A percentile compares a stretch with the other conserved stretches of the same genome.
Evolutionary conservation across 2,888 invertebrate genomes (phyloP).

Genomic region (Drosophila conformis): DNA sequence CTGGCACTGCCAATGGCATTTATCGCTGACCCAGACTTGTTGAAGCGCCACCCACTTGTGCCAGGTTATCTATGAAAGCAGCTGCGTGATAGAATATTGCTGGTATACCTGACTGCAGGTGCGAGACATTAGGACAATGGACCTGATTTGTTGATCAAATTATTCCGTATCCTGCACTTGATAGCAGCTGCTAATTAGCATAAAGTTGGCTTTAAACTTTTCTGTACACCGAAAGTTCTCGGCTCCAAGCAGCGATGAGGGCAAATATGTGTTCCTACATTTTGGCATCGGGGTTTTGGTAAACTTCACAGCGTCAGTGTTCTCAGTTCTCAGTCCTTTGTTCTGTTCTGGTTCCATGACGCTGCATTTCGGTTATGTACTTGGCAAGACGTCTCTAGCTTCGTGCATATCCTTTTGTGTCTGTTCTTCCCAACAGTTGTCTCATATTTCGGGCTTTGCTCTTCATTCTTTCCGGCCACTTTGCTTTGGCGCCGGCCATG

Average conservation of each 20-base stretch:
- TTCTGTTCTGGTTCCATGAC: conserved; percentile 43
- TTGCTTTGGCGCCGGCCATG: conserved; percentile 63
- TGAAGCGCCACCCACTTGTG: conserved; percentile 9
- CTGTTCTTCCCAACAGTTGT: conserved; percentile 3
- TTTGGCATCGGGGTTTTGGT: conserved; percentile 29
- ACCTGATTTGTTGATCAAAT: conserved; percentile 16
- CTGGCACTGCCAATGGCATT: conserved; percentile 3
- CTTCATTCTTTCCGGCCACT: conserved; percentile 40
- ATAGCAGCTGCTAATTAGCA: conserved; percentile 73
- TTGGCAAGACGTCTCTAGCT: background rate
- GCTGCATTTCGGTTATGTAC: conserved; percentile 50
- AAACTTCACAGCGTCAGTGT: conserved; percentile 58
- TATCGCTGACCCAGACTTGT: conserved; percentile 15
- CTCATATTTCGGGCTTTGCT: conserved; percentile 24
- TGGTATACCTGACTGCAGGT: conserved; percentile 26
- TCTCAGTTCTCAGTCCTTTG: conserved; percentile 17
- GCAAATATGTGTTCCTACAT: conserved; percentile 40
- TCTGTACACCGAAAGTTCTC: background rate
- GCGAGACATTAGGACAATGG: conserved; percentile 37
- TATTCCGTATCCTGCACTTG: conserved; percentile 23
- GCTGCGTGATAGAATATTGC: background rate
- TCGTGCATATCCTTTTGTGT: conserved; percentile 1
- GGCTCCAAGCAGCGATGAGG: background rate
- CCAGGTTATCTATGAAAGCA: conserved; percentile 7
- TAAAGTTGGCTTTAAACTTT: conserved; percentile 61